Evolutionary conservation across 2,113 vertebrate species (phyloP), one percentile per base, ranked within the genome.

Genomic region (Eublepharis macularius): DNA sequence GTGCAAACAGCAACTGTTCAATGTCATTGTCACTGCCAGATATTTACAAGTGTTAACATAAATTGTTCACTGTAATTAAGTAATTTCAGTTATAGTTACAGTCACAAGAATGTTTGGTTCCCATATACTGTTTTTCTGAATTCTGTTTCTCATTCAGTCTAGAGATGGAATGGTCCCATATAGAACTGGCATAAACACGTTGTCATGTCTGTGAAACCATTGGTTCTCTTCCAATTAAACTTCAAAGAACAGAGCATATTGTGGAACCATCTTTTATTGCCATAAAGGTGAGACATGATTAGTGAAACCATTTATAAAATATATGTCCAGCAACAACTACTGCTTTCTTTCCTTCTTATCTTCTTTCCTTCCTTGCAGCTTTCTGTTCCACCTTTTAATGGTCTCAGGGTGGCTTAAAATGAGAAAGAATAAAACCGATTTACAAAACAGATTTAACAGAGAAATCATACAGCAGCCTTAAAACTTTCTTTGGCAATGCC

Each of bases 141-240:
- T 78, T 24, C 19, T 57, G 11, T 85, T 76, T 87, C 87, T 80
- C 80, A 29, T 86, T 14, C 90, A 97, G 95, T 14, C 81, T 97
- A 92, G 94, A 97, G 81, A 73, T 96, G 88, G 95, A 92, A 66
- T 92, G 94, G 92, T 96, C 95, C 24, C 92, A 94, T 43, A 92
- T 95, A 80, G 92, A 97, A 94, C 41, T 97, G 83, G 92, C 93
- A 0, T 90, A 89, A 51, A 94, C 93, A 84, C 97, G 95, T 82
- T 96, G 94, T 86, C 65, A 19, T 36, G 93, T 94, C 45, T 93
- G 86, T 90, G 97, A 97, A 94, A 96, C 92, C 1, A 54, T 93
- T 7, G 95, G 95, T 24, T 95, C 32, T 3, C 94, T 97, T n/a
- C 93, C 94, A 65, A 90, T 98, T 89, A 96, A 92, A 80, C 85